phyloP scores from a whole-genome alignment of 2,113 vertebrate genomes.

The Rhinolophus sinicus region DNA sequence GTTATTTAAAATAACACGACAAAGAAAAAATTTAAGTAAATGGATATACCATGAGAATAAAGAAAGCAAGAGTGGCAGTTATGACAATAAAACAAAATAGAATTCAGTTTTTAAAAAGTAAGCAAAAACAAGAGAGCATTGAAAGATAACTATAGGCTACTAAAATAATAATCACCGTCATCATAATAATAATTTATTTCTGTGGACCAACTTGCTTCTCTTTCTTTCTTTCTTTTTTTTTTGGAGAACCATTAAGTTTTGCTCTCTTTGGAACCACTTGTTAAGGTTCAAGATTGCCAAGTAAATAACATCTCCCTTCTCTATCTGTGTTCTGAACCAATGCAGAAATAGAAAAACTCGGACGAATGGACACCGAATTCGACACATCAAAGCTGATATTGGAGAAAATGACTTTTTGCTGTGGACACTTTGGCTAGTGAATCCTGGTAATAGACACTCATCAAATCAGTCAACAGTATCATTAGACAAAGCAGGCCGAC shows the following conservation, averaged over 20 bases:
- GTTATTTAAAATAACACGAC: background rate
- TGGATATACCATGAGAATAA: background rate
- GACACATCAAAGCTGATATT: background rate
- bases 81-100: background rate
- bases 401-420: background rate
- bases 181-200: background rate
- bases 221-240: background rate
- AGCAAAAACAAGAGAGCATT: background rate
- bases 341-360: background rate
- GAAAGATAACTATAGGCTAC: background rate
- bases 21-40: background rate
- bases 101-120: background rate
- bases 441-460: background rate
- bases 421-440: background rate
- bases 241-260: background rate
- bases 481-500: background rate
- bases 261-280: background rate
- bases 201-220: background rate
- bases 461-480: background rate
- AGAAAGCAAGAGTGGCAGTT: background rate
- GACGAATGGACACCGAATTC: background rate
- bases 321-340: background rate
- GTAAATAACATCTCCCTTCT: background rate
- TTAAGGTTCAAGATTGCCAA: background rate
- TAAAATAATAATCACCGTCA: background rate